phyloP scores from a whole-genome alignment of 2,113 vertebrate genomes.

The Dolichotis patagonum region DNA sequence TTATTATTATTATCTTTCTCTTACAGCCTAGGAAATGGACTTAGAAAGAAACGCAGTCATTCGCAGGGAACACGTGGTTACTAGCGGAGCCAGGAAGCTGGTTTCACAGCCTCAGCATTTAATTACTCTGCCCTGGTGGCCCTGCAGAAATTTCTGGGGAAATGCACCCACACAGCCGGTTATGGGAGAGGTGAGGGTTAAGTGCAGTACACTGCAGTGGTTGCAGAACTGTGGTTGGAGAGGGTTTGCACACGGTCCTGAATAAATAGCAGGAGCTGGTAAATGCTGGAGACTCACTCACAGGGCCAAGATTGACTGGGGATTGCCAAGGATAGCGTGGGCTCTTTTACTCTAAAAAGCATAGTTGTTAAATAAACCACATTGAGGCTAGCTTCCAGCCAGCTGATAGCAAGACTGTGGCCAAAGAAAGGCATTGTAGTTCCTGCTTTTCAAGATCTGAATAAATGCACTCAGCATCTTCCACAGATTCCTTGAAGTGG shows the following conservation, averaged over 20 bases:
- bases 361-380: not conserved
- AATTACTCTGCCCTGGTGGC: not conserved
- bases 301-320: not conserved
- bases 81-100: not conserved
- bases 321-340: not conserved
- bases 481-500: not conserved
- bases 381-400: not conserved
- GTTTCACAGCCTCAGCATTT: not conserved
- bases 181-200: not conserved
- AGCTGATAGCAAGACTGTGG: not conserved
- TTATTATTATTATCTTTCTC: not conserved
- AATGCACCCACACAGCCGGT: not conserved
- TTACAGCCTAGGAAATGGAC: not conserved
- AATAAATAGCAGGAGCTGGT: not conserved
- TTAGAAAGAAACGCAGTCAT: not conserved
- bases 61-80: not conserved
- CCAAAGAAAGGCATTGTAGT: not conserved
- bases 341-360: not conserved
- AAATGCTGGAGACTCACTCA: not conserved
- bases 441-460: not conserved
- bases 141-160: not conserved
- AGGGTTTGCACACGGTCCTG: not conserved
- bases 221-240: not conserved
- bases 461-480: not conserved
- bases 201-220: not conserved